phyloP scores from a whole-genome alignment of 2,113 vertebrate species.

The Neodon shergylaensis region DNA sequence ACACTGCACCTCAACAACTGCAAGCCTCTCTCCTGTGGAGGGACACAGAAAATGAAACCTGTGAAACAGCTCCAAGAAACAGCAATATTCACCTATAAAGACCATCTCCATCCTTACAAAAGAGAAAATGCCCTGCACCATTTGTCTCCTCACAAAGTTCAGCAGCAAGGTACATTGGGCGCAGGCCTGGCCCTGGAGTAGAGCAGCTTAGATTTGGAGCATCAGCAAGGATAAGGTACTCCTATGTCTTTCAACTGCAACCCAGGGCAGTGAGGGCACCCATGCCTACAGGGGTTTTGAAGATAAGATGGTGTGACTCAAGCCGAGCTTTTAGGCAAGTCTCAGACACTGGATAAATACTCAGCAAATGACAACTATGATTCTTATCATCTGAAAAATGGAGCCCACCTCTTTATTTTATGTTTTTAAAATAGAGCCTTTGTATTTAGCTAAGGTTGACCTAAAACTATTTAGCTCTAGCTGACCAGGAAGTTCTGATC shows the following conservation, averaged over 20 bases:
- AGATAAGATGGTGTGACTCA: not conserved
- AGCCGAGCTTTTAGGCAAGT: not conserved
- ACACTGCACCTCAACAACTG: slow-evolving; percentile 96
- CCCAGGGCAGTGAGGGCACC: not conserved
- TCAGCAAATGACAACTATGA: not conserved
- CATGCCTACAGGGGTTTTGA: not conserved
- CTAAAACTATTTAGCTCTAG: not conserved
- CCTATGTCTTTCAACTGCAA: not conserved
- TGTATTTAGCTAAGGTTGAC: not conserved
- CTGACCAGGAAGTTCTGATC: not conserved
- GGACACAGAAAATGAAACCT: not conserved
- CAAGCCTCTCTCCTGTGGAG: slow-evolving; percentile 92
- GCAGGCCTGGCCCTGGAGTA: not conserved
- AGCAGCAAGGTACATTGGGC: not conserved
- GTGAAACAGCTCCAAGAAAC: not conserved
- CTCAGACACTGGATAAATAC: not conserved
- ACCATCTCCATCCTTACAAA: not conserved
- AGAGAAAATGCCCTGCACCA: not conserved
- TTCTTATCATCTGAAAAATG: not conserved
- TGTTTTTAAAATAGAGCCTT: not conserved
- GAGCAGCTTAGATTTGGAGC: not conserved
- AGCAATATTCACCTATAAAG: not conserved
- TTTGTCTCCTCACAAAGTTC: not conserved
- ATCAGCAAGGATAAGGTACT: not conserved
- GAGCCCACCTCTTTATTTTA: not conserved